phyloP scores from a whole-genome alignment of 2,797 vertebrate species.

The Phrynocephalus forsythii region DNA sequence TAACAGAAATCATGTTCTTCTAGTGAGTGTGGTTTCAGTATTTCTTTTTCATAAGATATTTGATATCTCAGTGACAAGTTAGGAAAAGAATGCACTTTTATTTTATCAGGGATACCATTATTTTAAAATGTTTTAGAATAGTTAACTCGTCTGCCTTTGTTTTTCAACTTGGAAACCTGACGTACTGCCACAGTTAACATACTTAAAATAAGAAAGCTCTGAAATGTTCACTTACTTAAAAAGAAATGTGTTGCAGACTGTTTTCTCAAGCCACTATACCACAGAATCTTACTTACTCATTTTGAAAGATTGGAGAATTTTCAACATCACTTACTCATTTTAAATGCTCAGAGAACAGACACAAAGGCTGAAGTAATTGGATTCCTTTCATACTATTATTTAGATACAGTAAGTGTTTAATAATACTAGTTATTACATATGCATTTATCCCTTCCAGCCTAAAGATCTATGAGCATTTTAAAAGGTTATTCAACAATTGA shows the following conservation, averaged over 20 bases:
- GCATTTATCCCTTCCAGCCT: not conserved
- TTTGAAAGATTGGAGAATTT: constrained; percentile 23
- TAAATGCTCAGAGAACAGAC: not conserved
- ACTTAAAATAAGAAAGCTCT: constrained; percentile 33
- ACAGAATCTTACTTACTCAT: not conserved
- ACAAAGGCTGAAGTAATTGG: not conserved
- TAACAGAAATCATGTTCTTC: not conserved
- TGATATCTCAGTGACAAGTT: not conserved
- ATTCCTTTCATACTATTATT: not conserved
- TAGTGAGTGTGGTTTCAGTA: not conserved
- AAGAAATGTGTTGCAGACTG: not conserved
- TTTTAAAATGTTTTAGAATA: constrained; percentile 17
- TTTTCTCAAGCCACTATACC: constrained; percentile 5
- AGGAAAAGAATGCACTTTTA: not conserved
- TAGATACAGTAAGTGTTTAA: not conserved
- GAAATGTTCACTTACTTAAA: not conserved
- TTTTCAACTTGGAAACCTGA: constrained; percentile 53
- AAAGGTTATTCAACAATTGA: not conserved
- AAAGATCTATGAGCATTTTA: not conserved
- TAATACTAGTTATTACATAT: not conserved
- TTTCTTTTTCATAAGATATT: not conserved
- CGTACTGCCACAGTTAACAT: constrained; percentile 34
- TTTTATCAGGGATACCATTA: not conserved
- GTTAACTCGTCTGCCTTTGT: constrained; percentile 38
- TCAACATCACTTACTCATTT: not conserved